Evolutionary conservation across 2,888 invertebrate species (phyloP), one percentile per base, ranked within the genome.

Genomic region (Pheosia gnoma): DNA sequence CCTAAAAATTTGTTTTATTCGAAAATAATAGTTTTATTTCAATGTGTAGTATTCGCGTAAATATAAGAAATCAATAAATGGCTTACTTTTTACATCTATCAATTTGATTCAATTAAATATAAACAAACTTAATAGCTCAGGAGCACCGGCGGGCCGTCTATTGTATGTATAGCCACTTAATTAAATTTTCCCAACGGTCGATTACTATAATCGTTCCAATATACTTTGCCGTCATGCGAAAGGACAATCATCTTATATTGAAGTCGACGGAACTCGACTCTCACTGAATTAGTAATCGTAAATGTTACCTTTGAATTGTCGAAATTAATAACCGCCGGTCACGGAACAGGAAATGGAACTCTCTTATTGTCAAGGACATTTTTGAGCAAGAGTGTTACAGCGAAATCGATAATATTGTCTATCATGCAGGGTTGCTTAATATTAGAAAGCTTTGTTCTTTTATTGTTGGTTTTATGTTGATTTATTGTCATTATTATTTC

Each of bases 321-420:
- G 68, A 78, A 72, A 76, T 81, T 80, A 82, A 83, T 82, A 79
- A 79, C 74, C 64, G 67, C 66, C 72, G 73, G 79, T 79, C 81
- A 80, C 79, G 79, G 73, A 74, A 79, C 64, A 70, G 66, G 65
- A 68, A 72, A 75, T 70, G 68, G 71, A 71, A 72, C 72, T 75
- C 77, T 77, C 70, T 72, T 75, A 74, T 68, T 60, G 60, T 65
- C 66, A 66, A 75, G 68, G 71, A 72, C 71, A 68, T 71, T 71
- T 61, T 66, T 70, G 57, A 68, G 64, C 65, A 71, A 69, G 76
- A 75, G 69, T 70, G 72, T 70, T 62, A 68, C 63, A 59, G 59
- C 59, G 59, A 58, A 59, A 63, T 70, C 68, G 57, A 70, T 70
- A 68, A 59, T 66, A 64, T 61, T 63, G 57, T 41, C 62, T 61